Base-by-base conservation (phyloP, 2,888 invertebrate genomes). In the Athalia cordata region DNA sequence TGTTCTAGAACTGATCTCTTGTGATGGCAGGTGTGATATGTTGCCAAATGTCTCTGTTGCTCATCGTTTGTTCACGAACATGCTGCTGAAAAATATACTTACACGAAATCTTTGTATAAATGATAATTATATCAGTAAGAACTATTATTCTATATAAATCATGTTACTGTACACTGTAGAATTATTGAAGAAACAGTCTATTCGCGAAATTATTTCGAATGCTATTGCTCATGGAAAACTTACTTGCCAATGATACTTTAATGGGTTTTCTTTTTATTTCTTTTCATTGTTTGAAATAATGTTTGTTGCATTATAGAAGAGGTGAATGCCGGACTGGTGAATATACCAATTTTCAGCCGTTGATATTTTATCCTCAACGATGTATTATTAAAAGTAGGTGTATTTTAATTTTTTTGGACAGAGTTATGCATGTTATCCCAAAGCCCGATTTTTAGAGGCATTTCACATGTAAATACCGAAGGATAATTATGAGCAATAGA, bases 31-130 rank as follows among this genome's bases (percentile, higher is more conserved):
- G 29, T 29, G 8, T 29, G 29, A 29, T 61, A 29, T 9, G 29
- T 61, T 61, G 13, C 29, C 9, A 9, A 8, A 61, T 29, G 29
- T 9, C 1, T 61, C 29, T 62, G 62, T n/a, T 47, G 66, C 49
- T 13, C 47, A 8, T 13, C 7, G 13, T 6, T 29, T 52, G 5
- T 55, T 68, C 29, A 45, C 9, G 15, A 11, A 8, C 11, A 64
- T 43, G 52, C 7, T 61, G n/a, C 52, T 61, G 29, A 45, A 49
- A 15, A 43, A 79, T 79, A 66, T 78, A 80, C 78, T 85, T 82
- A 67, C 81, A 80, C 76, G 78, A 81, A 80, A 83, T 80, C 78
- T 81, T 83, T 81, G 45, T 68, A 67, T 66, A 52, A 66, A 65
- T 65, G 59, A 50, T 29, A 65, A 55, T 65, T 77, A 66, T 11